These are phyloP conservation scores for Laothoe populi DNA, from an alignment of 2,888 invertebrate genomes.

Conservation along the genomic window DNA sequence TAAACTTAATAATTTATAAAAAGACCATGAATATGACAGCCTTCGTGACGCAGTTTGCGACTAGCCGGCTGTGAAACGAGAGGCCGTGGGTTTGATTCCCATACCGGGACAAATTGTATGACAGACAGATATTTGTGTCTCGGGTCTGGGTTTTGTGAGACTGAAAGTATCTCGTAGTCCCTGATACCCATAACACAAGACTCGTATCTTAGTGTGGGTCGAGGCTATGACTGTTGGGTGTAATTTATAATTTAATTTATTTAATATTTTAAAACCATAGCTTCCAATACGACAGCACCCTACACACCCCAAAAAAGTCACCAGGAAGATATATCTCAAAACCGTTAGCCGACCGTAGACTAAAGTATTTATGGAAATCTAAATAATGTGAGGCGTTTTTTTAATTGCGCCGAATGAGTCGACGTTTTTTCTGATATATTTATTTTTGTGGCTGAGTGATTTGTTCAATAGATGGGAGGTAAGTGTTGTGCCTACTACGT, in stretches of 20 bases:
- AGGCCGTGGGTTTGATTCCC: no score
- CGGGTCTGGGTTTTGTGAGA: no score
- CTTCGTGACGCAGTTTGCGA: no score
- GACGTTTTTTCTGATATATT: slow-evolving; percentile 73
- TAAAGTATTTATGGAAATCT: slow-evolving; percentile 82
- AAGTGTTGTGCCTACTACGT: slow-evolving; percentile 55
- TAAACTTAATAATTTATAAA: no score
- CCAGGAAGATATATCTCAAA: slow-evolving; percentile 81
- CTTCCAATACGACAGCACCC: slow-evolving; percentile 9
- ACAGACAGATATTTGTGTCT: no score
- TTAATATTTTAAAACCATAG: neutral
- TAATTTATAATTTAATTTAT: neutral
- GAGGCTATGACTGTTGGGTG: no score
- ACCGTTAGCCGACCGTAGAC: slow-evolving; percentile 61
- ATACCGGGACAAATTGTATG: no score
- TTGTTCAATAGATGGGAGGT: slow-evolving; percentile 69
- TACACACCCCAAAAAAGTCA: slow-evolving; percentile 56
- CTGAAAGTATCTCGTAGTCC: no score
- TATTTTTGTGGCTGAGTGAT: slow-evolving; percentile 78
- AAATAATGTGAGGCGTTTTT: slow-evolving; percentile 75
- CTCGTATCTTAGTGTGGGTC: no score
- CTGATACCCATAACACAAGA: no score
- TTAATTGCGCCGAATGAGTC: slow-evolving; percentile 77
- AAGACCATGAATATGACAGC: no score
- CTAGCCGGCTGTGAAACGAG: no score